Base-by-base conservation (phyloP, 2,888 invertebrate species). In the Sipha maydis region DNA sequence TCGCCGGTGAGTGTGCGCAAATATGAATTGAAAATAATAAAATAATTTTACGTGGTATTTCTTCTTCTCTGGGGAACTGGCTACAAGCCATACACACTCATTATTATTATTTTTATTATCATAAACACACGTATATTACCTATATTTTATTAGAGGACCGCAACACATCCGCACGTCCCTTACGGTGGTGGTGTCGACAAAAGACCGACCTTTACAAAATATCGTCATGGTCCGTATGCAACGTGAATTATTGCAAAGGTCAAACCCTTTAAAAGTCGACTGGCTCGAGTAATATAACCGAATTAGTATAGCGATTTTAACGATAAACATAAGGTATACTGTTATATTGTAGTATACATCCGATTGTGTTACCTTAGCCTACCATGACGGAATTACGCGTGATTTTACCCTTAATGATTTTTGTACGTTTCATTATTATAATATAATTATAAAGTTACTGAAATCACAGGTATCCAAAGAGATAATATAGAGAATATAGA, bases 201-300 rank as follows among this genome's bases (percentile, higher is more conserved):
- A 80, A 69, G 41, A n/a, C 28, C 41, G 84, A 84, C 84, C 84
- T 84, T 84, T 84, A 61, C 84, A 61, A 84, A 84, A 84, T 84
- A 84, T 76, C 84, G 84, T 75, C n/a, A 84, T 56, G 84, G 84
- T 61, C 76, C 84, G 38, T 84, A 61, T 84, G 75, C 76, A 61
- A 76, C 34, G 73, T 14, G 61, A 84, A 14, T 61, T 56, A 80
- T 67, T 38, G 7, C 38, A 84, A 84, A 84, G 84, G 84, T 84
- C 84, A n/a, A 61, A 84, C 75, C 84, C 84, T 84, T 84, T 84
- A 84, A 84, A 84, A 84, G 84, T 84, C 84, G 84, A 61, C 84
- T 9, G 38, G 25, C 34, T 56, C 75, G n/a, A n/a, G 67, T 61
- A 25, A 25, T 3, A 38, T 75, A 34, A 11, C 34, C 14, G 71